Base-by-base conservation (phyloP, 2,797 vertebrate genomes). In the Pipistrellus nathusii region DNA sequence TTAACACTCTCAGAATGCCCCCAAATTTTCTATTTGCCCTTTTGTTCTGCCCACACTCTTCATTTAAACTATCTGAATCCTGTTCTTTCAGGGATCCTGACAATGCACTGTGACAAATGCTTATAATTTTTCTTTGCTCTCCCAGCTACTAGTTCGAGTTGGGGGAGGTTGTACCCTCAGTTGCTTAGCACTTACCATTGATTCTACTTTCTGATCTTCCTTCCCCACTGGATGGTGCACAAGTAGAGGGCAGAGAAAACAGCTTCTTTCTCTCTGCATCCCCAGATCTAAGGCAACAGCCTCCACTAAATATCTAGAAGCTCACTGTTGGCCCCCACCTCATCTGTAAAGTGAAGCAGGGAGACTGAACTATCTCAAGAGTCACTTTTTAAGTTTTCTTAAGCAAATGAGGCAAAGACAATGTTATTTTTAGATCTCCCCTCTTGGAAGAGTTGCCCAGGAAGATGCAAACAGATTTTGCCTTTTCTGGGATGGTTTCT, bases 371-470 rank as follows among this genome's bases (percentile, higher is more conserved):
- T 30, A 55, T 81, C 32, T 91, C 68, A 85, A 71, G 92, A 87
- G 81, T 69, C 5, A 68, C 32, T 72, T 93, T 93, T n/a, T 17
- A 96, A 88, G 57, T 53, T 48, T 94, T 93, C 30, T 30, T 53
- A 91, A 88, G 48, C 27, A 92, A 95, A 64, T 30, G 35, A 89
- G 8, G 44, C 35, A 76, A 88, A 83, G 15, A 91, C 94, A 81
- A 46, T n/a, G 1, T 89, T 91, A 68, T 88, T 81, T 85, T 69
- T 82, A 85, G 38, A 38, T 66, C 17, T 44, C 35, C 1, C 41
- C 35, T 77, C 73, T 14, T 53, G 25, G 12, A 84, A 88, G 75
- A 35, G n/a, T 35, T 92, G 25, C 48, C 57, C n/a, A 68, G 72
- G 30, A 94, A 81, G 21, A 95, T 21, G 41, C 25, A 95, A 83